Evolutionary conservation across 2,797 vertebrate genomes (phyloP), one percentile per base, ranked within the genome.

Genomic region (Thripadectes ignobilis): DNA sequence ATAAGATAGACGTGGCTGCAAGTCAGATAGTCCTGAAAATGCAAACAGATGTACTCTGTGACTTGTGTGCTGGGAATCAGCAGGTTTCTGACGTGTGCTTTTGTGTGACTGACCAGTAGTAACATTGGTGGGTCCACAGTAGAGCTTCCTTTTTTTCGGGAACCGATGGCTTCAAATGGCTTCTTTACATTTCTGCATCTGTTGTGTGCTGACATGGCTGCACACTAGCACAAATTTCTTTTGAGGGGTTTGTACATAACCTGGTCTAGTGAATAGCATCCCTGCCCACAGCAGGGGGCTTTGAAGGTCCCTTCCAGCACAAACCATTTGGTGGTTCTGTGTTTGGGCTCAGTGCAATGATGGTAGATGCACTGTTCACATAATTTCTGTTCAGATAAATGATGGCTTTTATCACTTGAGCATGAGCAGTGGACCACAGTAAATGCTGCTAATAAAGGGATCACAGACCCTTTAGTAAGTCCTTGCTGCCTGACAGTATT

Each of bases 381-480:
- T 38, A 9, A 38, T 38, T 3, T 68, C 61, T 61, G 11, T 77
- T 90, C 62, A 45, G 66, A 24, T 59, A 66, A 57, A n/a, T 72
- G 73, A 45, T 46, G n/a, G 21, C 41, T 85, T 74, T 76, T 81
- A 5, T 84, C 38, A 36, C 52, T 71, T 52, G 13, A 92, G 15
- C 29, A 15, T 57, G 36, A 85, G 72, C 65, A 88, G 57, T 65
- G 49, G 72, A 52, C 75, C 65, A 66, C 83, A 41, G 29, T 61
- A 93, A 93, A 80, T 49, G 49, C 34, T 78, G 52, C 69, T 93
- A 92, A 83, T 81, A 81, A 90, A 84, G 76, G 83, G 79, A 89
- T 93, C 83, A 80, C 54, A 85, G 57, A 39, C 34, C 68, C 34
- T 67, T 41, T 52, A 77, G 72, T 48, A 74, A 83, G 83, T 71